Percentiles rank a stretch among this genome's conserved stretches.
phyloP scores from a whole-genome alignment of 2,888 invertebrate genomes.

The Ophion ellenae region DNA sequence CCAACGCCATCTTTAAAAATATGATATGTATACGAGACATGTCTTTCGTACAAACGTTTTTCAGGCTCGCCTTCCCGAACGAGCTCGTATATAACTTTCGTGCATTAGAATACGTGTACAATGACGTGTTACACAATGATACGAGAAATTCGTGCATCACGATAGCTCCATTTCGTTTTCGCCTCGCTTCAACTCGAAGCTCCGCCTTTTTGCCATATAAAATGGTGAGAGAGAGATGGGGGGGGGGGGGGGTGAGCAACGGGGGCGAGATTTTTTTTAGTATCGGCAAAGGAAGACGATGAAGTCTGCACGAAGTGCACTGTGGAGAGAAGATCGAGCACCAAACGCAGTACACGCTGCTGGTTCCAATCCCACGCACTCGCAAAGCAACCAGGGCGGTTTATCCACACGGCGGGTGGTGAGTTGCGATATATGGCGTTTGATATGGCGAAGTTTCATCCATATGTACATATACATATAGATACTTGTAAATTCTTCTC shows the following conservation, averaged over 20 bases:
- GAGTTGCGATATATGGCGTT: slow-evolving; percentile 54
- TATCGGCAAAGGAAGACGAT: slow-evolving; percentile 48
- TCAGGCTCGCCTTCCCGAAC: neutral
- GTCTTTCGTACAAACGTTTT: slow-evolving; percentile 43
- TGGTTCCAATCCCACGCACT: slow-evolving; percentile 66
- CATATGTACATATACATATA: slow-evolving; percentile 30
- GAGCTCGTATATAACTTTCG: neutral
- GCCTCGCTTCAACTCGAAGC: slow-evolving; percentile 32
- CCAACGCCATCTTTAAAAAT: slow-evolving; percentile 29
- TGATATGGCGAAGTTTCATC: slow-evolving; percentile 32
- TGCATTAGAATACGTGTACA: slow-evolving; percentile 43
- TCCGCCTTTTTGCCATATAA: slow-evolving; percentile 65
- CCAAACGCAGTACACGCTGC: slow-evolving; percentile 49
- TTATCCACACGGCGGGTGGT: slow-evolving; percentile 63
- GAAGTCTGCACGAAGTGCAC: slow-evolving; percentile 64
- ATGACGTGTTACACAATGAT: slow-evolving; percentile 58
- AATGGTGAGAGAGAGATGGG: slow-evolving; percentile 52
- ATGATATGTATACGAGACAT: slow-evolving; percentile 4
- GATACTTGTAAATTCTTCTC: slow-evolving; percentile 35
- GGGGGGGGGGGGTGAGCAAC: slow-evolving; percentile 7
- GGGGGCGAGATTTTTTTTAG: slow-evolving; percentile 30
- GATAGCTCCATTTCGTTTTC: slow-evolving; percentile 64
- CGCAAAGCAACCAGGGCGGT: slow-evolving; percentile 52
- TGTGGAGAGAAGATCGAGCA: slow-evolving; percentile 49
- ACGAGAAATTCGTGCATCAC: slow-evolving; percentile 65